Conservation (phyloP, 1,140 invertebrate species). For the Halesus radiatus region DNA sequence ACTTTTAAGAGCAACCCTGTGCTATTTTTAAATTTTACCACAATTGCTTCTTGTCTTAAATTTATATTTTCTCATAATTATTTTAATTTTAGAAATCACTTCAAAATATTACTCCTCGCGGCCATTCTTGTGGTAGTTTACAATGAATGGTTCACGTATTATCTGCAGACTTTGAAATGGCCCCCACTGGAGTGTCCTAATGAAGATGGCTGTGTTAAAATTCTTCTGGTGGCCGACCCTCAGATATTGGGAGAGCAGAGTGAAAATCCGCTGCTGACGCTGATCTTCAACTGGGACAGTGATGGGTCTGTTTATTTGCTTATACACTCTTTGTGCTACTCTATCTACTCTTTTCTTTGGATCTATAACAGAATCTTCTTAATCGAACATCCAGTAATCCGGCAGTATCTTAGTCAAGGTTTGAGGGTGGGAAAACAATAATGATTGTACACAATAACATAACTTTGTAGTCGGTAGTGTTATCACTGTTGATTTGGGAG, state of each 20-base stretch:
- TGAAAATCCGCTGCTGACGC: slow-evolving; percentile 73
- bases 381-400: no score
- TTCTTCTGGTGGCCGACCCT: slow-evolving; percentile 92
- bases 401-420: no score
- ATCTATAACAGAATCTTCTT: no score
- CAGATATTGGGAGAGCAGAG: slow-evolving; percentile 87
- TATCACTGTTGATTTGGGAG: no score
- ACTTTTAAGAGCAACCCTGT: no score
- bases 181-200: slow-evolving; percentile 67
- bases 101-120: slow-evolving; percentile 59
- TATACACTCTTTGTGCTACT: no score
- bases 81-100: slow-evolving; percentile 49
- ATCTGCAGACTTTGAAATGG: slow-evolving; percentile 73
- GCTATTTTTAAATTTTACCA: no score
- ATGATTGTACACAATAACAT: no score
- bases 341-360: no score
- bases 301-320: slow-evolving; percentile 75
- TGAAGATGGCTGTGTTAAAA: slow-evolving; percentile 73
- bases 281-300: slow-evolving; percentile 82
- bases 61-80: no score
- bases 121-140: slow-evolving; percentile 65
- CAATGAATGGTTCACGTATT: slow-evolving; percentile 73
- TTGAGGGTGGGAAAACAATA: no score
- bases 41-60: not conserved
- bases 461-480: no score